Evolutionary conservation across 2,888 invertebrate species (phyloP).

Genomic region (Acleris holmiana): DNA sequence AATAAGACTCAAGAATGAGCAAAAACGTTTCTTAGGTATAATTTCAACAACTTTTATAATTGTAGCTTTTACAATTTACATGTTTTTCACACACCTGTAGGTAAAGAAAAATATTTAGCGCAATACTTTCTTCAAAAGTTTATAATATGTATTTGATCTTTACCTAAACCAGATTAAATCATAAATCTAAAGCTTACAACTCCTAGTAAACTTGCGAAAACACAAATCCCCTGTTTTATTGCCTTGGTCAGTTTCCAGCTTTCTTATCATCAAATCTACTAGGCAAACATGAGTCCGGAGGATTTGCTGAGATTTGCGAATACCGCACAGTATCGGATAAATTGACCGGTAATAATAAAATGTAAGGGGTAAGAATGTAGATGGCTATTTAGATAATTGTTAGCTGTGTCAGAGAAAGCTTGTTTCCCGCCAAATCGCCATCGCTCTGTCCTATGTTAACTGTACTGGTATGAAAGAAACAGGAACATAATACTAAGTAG

Average conservation of each 20-base stretch:
- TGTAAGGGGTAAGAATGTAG: constrained; percentile 84
- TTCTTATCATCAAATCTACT: constrained; percentile 75
- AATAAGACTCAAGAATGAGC: too few relatives aligned
- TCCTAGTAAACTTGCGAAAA: constrained; percentile 41
- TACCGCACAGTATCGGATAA: constrained; percentile 69
- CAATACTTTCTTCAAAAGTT: neutral
- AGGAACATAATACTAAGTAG: constrained; percentile 10
- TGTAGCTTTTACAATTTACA: too few relatives aligned
- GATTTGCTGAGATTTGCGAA: constrained; percentile 78
- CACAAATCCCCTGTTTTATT: constrained; percentile 68
- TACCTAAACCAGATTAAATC: constrained; percentile 14
- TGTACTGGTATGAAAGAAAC: constrained; percentile 27
- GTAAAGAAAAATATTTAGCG: too few relatives aligned
- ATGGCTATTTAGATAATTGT: constrained; percentile 86
- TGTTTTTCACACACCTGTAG: too few relatives aligned
- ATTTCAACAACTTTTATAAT: too few relatives aligned
- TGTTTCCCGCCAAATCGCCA: constrained; percentile 5
- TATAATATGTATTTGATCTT: neutral
- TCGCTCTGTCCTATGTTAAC: constrained; percentile 19
- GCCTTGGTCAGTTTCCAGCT: constrained; percentile 60
- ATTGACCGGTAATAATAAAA: constrained; percentile 85
- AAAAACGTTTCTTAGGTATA: too few relatives aligned
- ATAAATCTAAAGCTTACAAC: constrained; percentile 38
- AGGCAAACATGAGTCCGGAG: constrained; percentile 69
- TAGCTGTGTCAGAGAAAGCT: constrained; percentile 67